Evolutionary conservation across 2,888 invertebrate genomes (phyloP), one percentile per base, ranked within the genome.

Genomic region (Cenopis cana): DNA sequence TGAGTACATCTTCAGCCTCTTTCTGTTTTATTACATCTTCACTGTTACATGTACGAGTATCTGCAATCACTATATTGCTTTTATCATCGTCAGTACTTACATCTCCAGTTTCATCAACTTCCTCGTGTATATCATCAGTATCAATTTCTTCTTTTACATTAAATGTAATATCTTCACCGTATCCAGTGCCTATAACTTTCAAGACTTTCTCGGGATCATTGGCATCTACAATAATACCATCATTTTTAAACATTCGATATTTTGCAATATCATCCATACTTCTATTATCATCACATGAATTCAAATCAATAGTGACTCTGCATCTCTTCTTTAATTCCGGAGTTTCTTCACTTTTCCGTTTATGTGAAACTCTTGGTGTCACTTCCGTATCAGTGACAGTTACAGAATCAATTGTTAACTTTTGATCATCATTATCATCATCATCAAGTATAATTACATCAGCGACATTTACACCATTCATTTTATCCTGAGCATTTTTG

Each of bases 191-290:
- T 14, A 12, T 33, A 33, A 33, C 46, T 41, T 41, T 41, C n/a
- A n/a, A 46, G n/a, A n/a, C 46, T 46, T n/a, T 8, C n/a, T n/a
- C 1, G 33, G 33, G 0, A 8, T 8, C 33, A 8, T 33, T 8
- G 9, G 33, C 8, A 33, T 33, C 9, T 8, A 8, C 6, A 8
- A 8, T 1, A 33, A 8, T 33, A 8, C 33, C 33, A 33, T 33
- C 33, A 33, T 46, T 46, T 14, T 46, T n/a, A n/a, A 46, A 46
- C 46, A 46, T 46, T 46, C 8, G 46, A 46, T 46, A 46, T 46
- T 46, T 46, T n/a, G 46, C 46, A 46, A 46, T 46, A 46, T 46
- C 46, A 46, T 46, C 46, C 46, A 46, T 46, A n/a, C n/a, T 46
- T n/a, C n/a, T 46, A n/a, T 8, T n/a, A 46, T 46, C 46, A 46